These are phyloP conservation scores for Indicator indicator DNA, from an alignment of 2,113 vertebrate genomes.

Conservation along the genomic window DNA sequence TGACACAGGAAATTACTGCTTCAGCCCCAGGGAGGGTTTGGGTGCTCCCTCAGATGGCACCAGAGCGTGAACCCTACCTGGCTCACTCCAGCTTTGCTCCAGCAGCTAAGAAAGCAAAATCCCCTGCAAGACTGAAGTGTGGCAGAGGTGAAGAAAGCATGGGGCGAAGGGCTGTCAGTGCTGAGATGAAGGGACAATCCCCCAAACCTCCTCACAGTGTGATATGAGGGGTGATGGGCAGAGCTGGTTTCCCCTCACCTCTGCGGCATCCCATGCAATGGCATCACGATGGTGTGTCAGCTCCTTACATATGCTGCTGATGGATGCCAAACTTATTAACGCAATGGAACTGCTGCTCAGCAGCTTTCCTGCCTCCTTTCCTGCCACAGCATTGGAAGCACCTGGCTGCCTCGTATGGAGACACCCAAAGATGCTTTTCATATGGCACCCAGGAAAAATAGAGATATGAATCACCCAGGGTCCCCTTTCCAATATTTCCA, in stretches of 20 bases:
- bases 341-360: not conserved
- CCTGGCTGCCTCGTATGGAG: not conserved
- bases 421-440: not conserved
- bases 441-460: not conserved
- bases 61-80: rapidly evolving
- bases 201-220: rapidly evolving
- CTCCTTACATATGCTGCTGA: not conserved
- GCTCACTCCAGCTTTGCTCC: not conserved
- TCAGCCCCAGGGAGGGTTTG: not conserved
- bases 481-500: not conserved
- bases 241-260: not conserved
- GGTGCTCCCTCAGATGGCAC: not conserved
- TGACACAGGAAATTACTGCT: not conserved
- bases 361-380: not conserved
- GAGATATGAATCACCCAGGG: rapidly evolving
- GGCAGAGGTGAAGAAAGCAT: rapidly evolving
- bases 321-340: not conserved
- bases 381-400: not conserved
- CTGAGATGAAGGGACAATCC: rapidly evolving
- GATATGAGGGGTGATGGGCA: not conserved
- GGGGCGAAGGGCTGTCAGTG: rapidly evolving
- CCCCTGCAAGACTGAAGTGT: rapidly evolving
- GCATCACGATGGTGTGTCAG: not conserved
- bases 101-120: not conserved
- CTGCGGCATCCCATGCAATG: not conserved